These are phyloP conservation scores for Megaleporinus macrocephalus DNA, from an alignment of 2,113 vertebrate genomes.

Conservation along the genomic window DNA sequence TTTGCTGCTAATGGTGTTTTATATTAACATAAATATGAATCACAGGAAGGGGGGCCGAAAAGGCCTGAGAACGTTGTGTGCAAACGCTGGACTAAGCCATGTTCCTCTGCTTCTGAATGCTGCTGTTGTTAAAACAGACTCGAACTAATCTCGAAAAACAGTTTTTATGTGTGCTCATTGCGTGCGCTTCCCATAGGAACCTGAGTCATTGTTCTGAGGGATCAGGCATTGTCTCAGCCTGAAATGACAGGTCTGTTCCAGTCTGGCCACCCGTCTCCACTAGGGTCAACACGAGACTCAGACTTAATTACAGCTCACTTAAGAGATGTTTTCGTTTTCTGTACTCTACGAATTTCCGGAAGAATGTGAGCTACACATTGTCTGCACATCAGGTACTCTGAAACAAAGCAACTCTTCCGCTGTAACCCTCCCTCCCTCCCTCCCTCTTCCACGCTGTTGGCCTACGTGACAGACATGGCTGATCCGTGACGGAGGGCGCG, in stretches of 20 bases:
- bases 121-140: neutral
- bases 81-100: neutral
- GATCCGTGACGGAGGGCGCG: neutral
- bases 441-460: neutral
- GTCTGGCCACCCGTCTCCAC: neutral
- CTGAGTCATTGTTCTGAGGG: neutral
- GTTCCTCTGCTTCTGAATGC: neutral
- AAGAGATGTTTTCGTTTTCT: neutral
- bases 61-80: neutral
- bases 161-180: conserved; percentile 2
- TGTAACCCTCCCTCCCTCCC: neutral
- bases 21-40: conserved; percentile 1
- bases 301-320: neutral
- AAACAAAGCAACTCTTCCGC: conserved; percentile 14
- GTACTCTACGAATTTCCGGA: neutral
- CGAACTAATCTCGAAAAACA: conserved; percentile 2
- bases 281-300: neutral
- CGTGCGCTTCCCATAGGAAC: neutral
- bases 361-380: neutral
- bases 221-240: neutral
- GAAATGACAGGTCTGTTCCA: neutral
- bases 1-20: conserved; percentile 23
- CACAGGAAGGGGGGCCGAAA: neutral
- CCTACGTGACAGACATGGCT: conserved; percentile 11
- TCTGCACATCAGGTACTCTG: neutral